Base-by-base conservation (phyloP, 2,888 invertebrate species). In the Ametastegia equiseti region DNA sequence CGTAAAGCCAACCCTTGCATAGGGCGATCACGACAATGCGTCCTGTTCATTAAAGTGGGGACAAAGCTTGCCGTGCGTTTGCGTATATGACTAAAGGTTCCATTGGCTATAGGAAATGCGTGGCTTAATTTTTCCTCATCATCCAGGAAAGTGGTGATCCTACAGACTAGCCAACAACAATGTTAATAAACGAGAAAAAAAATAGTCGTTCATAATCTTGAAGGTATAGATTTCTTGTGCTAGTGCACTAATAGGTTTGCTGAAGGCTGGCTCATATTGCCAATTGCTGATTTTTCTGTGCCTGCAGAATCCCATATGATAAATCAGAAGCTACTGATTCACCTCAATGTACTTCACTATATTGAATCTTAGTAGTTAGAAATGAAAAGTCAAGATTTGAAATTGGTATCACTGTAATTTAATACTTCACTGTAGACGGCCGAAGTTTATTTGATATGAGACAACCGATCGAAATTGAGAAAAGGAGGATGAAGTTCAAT, bases 1-100 rank as follows among this genome's bases (percentile, higher is more conserved):
- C 45, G 42, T 45, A 80, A 67, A 67, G 13, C 60, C 42, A 80
- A 65, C 79, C 79, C 65, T 67, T 30, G 19, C n/a, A 45, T 19
- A 30, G 45, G 39, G 39, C 19, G 2, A 67, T 39, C 65, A 13
- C 6, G 11, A 39, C 39, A 67, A 67, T 67, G 36, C 23, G 65
- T 3, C 3, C 23, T 9, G 39, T 39, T 67, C 36, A 39, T 4
- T 36, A n/a, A 67, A 36, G 65, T 39, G 65, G 65, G 65, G 65
- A 19, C 65, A n/a, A 39, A 67, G 36, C 19, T 67, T 13, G n/a
- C 23, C 65, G 39, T 67, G 65, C 65, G 65, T 67, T 67, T 67
- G 65, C 65, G 65, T 67, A 11, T n/a, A n/a, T 19, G 7, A 11
- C 11, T 2, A 39, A 19, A 67, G 65, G 19, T 67, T 67, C 65